Conservation (phyloP, 2,113 vertebrate species). For the Gopherus evgoodei region DNA sequence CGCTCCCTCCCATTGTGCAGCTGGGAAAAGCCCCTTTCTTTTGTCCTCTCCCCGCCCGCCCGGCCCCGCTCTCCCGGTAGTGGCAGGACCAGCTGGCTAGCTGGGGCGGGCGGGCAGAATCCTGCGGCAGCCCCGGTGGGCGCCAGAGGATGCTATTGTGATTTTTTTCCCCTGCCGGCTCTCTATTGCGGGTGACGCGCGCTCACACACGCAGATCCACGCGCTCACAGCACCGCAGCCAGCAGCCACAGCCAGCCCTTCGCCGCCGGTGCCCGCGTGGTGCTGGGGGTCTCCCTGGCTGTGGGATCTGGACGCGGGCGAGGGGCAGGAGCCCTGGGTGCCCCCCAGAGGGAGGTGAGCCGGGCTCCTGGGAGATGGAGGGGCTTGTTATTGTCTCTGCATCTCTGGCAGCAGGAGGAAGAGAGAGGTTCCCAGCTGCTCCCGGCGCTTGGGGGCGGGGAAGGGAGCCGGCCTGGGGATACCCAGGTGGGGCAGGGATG, state of each 20-base stretch:
- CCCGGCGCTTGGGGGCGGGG: not conserved
- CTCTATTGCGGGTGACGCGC: not conserved
- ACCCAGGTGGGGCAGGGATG: not conserved
- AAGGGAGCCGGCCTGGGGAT: not conserved
- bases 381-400: not conserved
- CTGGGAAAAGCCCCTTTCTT: not conserved
- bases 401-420: not conserved
- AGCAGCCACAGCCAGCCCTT: not conserved
- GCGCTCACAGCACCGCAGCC: not conserved
- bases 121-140: not conserved
- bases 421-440: not conserved
- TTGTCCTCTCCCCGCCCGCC: not conserved
- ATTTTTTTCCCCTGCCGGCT: not conserved
- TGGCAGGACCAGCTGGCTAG: not conserved
- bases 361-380: not conserved
- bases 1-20: not conserved
- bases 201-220: not conserved
- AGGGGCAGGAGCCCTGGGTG: not conserved
- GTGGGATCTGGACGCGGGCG: not conserved
- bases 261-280: not conserved
- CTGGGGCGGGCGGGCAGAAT: not conserved
- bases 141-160: constrained; percentile 31
- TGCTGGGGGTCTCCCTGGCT: not conserved
- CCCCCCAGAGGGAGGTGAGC: not conserved
- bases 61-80: not conserved